A percentile compares a stretch with the other conserved stretches of the same genome.
Evolutionary conservation across 1,140 invertebrate species (phyloP).

Genomic region (Phthorimaea operculella): DNA sequence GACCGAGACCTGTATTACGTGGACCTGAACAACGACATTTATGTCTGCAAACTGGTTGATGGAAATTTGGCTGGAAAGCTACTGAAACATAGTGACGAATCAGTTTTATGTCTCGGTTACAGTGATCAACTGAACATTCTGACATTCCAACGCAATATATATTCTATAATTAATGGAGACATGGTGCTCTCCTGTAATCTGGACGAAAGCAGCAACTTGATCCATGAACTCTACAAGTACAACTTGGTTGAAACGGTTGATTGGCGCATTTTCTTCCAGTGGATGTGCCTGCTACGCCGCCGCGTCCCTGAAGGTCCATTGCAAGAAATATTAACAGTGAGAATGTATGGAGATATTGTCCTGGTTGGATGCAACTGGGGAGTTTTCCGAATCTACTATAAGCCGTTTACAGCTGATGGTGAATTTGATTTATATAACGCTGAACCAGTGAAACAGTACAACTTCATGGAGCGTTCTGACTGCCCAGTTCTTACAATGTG

Average conservation of each 20-base stretch:
- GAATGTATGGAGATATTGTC: constrained; percentile 35
- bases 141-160: constrained; percentile 33
- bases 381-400: constrained; percentile 42
- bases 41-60: constrained; percentile 19
- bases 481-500: constrained; percentile 36
- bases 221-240: constrained; percentile 24
- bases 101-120: constrained; percentile 29
- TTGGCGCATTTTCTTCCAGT: constrained; percentile 36
- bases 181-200: constrained; percentile 17
- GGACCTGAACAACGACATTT: constrained; percentile 32
- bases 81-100: constrained; percentile 18
- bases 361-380: constrained; percentile 49
- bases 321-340: constrained; percentile 31
- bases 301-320: constrained; percentile 29
- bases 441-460: constrained; percentile 41
- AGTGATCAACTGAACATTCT: constrained; percentile 24
- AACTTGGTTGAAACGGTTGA: constrained; percentile 32
- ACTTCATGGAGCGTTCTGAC: constrained; percentile 40
- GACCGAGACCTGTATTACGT: constrained; percentile 16
- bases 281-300: constrained; percentile 36
- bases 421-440: constrained; percentile 42
- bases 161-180: constrained; percentile 15
- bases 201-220: constrained; percentile 16
- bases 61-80: constrained; percentile 12
- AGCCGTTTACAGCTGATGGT: constrained; percentile 26